Evolutionary conservation across 2,888 invertebrate species (phyloP).

Genomic region (Orthosia gothica): DNA sequence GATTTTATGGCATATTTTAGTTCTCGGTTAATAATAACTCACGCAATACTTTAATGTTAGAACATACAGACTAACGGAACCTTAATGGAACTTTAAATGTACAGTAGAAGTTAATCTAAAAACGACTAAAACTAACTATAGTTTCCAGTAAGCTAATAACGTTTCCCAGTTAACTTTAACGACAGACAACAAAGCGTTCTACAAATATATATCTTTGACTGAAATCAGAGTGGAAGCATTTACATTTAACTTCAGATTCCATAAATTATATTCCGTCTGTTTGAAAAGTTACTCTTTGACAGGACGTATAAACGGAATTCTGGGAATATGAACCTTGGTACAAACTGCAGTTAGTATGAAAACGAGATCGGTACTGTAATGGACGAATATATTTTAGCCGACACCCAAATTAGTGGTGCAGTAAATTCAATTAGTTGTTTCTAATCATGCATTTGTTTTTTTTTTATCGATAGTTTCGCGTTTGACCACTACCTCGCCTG

Average conservation of each 20-base stretch:
- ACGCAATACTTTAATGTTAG: not conserved
- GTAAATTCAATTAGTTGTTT: slow-evolving; percentile 36
- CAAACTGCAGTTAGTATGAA: slow-evolving; percentile 16
- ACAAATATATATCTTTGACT: slow-evolving; percentile 36
- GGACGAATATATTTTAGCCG: slow-evolving; percentile 20
- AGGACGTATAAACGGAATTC: slow-evolving; percentile 4
- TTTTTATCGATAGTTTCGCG: no score
- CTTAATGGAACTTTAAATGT: not conserved
- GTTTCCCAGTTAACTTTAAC: slow-evolving; percentile 1
- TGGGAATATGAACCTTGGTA: slow-evolving; percentile 26
- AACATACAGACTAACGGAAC: not conserved
- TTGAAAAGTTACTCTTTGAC: slow-evolving; percentile 37
- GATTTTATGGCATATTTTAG: not conserved
- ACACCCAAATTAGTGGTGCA: slow-evolving; percentile 22
- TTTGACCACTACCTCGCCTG: no score
- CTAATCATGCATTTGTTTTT: slow-evolving; percentile 14
- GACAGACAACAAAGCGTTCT: slow-evolving; percentile 25
- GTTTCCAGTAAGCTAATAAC: not conserved
- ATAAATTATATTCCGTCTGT: slow-evolving; percentile 48
- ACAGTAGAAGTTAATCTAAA: not conserved
- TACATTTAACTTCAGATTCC: slow-evolving; percentile 35
- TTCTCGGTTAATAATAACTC: not conserved
- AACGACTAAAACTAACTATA: not conserved
- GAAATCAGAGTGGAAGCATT: slow-evolving; percentile 31
- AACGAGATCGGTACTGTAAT: slow-evolving; percentile 22